These are phyloP conservation scores for Lycocorax pyrrhopterus DNA, from an alignment of 2,113 vertebrate genomes.

Conservation along the genomic window DNA sequence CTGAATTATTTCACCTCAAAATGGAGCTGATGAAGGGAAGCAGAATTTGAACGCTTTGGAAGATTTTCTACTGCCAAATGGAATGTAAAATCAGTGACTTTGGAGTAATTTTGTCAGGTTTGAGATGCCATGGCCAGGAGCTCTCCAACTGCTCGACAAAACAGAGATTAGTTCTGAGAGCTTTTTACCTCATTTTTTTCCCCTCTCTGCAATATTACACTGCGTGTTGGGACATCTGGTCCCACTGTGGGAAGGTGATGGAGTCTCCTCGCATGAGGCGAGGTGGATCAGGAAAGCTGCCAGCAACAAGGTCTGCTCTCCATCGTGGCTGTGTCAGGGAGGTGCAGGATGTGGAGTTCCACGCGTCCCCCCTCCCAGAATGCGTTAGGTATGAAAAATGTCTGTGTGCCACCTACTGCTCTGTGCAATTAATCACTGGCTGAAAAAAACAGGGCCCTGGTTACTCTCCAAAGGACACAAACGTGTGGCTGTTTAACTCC, in stretches of 20 bases:
- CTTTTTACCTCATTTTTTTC: not conserved
- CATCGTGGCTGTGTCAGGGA: not conserved
- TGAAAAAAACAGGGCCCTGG: not conserved
- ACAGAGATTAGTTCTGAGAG: constrained; percentile 37
- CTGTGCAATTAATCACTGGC: constrained; percentile 10
- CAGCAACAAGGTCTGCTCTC: constrained; percentile 43
- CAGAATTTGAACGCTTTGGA: constrained; percentile 13
- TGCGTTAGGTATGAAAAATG: not conserved
- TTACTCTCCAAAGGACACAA: not conserved
- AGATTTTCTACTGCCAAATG: constrained; percentile 30
- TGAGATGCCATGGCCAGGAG: constrained; percentile 15
- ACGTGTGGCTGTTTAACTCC: not conserved
- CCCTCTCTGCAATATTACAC: not conserved
- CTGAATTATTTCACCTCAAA: constrained; percentile 19
- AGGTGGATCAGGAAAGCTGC: constrained; percentile 39
- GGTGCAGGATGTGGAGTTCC: not conserved
- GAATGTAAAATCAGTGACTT: constrained; percentile 49
- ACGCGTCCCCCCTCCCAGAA: not conserved
- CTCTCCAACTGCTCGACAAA: constrained; percentile 53
- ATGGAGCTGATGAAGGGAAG: not conserved
- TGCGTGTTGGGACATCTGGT: constrained; percentile 55
- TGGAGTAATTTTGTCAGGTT: constrained; percentile 13
- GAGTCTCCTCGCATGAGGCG: constrained; percentile 26
- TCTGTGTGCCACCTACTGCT: not conserved
- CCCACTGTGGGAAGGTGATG: constrained; percentile 44